Base-by-base conservation (phyloP, 92 coral and sea anemone species). In the Galaxea fascicularis region DNA sequence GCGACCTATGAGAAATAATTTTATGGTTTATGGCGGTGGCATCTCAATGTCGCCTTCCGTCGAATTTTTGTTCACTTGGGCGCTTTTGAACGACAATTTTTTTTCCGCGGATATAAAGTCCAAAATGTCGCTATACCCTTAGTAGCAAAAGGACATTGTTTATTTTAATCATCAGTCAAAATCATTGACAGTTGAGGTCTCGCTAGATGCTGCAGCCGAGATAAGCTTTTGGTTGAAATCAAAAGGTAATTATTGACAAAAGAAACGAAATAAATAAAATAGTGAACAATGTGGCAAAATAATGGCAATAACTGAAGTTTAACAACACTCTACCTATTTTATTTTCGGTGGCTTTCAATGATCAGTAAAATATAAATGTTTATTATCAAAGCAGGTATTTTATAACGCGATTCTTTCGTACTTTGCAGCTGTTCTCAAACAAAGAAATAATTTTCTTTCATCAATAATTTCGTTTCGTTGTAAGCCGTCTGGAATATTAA, bases 121-220 rank as follows among this genome's bases (percentile, higher is more conserved):
- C 27, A 24, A 39, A 20, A 29, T 1, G 51, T 79, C 65, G 47
- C 4, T 49, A 46, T 30, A 45, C 47, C 22, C 30, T 30, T 15
- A 54, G 18, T 10, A 22, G 73, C 52, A 79, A 79, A 78, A 66
- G 51, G 75, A 22, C 76, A 52, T 66, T 67, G 51, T 65, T 79
- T 66, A 51, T 51, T 47, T 62, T 65, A 52, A 64, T 26, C 20
- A 63, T 71, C 22, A n/a, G n/a, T 71, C 14, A 71, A 45, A 10
- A 47, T 59, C 65, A 31, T 29, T 47, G 84, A 31, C 72, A 51
- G 26, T 65, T 67, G 51, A 67, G 16, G 63, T 20, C 27, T 66
- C 31, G 14, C 11, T 17, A 18, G 29, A 24, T 10, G 13, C 26
- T 26, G 54, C 8, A 27, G 63, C 24, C 64, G 30, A 75, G n/a